These are phyloP conservation scores for Pelagia noctiluca DNA, from an alignment of 30 jellyfish, hydroid and myxozoan species.

Conservation along the genomic window DNA sequence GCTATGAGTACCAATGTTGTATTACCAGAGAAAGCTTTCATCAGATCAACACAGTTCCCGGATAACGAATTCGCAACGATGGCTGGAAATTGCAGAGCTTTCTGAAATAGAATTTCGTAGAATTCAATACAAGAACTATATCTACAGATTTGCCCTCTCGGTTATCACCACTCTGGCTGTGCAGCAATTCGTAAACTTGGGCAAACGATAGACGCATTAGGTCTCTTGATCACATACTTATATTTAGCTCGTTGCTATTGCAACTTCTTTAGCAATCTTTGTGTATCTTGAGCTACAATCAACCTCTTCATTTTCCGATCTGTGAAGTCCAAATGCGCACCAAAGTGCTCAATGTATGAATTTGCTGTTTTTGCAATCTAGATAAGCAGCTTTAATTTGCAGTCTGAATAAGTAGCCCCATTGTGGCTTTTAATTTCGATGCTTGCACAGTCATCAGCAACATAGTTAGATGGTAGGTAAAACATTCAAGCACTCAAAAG, in stretches of 20 bases:
- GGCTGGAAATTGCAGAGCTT: conserved; percentile 40
- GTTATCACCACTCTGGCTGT: not conserved
- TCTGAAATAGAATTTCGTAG: conserved; percentile 9
- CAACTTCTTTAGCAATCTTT: not conserved
- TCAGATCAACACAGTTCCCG: conserved; percentile 28
- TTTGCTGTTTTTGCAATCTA: too few species aligned
- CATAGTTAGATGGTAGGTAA: too few species aligned
- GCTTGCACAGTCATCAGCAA: too few species aligned
- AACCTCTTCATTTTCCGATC: too few species aligned
- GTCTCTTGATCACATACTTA: not conserved
- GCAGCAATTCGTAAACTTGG: not conserved
- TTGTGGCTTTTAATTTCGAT: too few species aligned
- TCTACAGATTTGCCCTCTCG: not conserved
- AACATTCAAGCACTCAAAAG: too few species aligned
- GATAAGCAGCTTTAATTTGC: too few species aligned
- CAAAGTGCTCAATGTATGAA: too few species aligned
- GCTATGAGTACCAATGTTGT: conserved; percentile 55
- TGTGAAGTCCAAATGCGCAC: too few species aligned
- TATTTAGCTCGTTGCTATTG: not conserved
- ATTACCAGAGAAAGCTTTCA: conserved; percentile 27
- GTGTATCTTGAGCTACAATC: too few species aligned
- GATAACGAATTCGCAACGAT: conserved; percentile 42
- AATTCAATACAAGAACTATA: not conserved
- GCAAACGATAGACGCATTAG: not conserved
- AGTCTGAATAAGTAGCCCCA: too few species aligned